Evolutionary conservation across 1,140 invertebrate species (phyloP).

Genomic region (Neomicropteryx cornuta): DNA sequence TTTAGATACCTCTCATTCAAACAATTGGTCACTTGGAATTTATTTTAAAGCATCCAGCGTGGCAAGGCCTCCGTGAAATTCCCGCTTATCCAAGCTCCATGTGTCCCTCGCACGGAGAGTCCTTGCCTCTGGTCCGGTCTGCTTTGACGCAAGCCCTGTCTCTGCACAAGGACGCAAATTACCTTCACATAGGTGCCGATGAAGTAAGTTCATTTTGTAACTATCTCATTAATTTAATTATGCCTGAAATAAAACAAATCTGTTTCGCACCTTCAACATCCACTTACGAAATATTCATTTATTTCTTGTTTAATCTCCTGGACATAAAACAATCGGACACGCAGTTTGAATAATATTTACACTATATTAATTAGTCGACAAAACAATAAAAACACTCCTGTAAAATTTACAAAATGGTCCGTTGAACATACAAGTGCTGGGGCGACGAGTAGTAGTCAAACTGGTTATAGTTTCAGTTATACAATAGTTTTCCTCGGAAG

Average conservation of each 20-base stretch:
- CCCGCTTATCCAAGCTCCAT: conserved; percentile 69
- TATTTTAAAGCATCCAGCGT: conserved; percentile 75
- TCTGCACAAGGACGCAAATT: conserved; percentile 36
- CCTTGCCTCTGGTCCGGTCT: conserved; percentile 55
- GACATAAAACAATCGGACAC: too few species aligned
- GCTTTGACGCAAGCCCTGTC: conserved; percentile 72
- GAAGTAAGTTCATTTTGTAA: conserved; percentile 60
- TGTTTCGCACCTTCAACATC: too few species aligned
- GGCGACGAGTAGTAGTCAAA: too few species aligned
- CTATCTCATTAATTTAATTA: too few species aligned
- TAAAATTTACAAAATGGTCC: too few species aligned
- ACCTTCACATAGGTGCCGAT: conserved; percentile 73
- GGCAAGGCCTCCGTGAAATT: conserved; percentile 65
- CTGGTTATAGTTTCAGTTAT: too few species aligned
- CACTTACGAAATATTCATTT: not conserved
- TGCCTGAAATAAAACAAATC: too few species aligned
- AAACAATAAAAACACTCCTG: too few species aligned
- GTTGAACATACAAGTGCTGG: too few species aligned
- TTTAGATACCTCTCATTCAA: conserved; percentile 78
- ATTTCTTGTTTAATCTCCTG: conserved; percentile 1
- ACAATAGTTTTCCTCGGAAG: too few species aligned
- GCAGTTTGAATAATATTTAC: too few species aligned
- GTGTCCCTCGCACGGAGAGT: conserved; percentile 67
- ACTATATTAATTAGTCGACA: too few species aligned
- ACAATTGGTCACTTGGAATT: conserved; percentile 95